Conservation (phyloP, 2,888 invertebrate species). For the Cyaniris semiargus region DNA sequence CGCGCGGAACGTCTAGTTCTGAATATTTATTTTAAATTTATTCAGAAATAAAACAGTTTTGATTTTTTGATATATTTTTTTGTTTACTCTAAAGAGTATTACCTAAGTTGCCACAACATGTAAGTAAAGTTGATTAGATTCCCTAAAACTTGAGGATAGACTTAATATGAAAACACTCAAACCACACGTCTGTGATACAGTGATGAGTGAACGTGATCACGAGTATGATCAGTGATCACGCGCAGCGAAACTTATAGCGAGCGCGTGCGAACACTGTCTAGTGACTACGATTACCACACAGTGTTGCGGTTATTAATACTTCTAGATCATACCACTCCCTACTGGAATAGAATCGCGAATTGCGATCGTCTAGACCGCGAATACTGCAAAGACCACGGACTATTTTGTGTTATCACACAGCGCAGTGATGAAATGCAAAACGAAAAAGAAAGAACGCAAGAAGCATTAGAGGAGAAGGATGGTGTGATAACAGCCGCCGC, state of each 20-base stretch:
- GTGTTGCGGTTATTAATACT: not conserved
- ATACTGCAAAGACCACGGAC: not conserved
- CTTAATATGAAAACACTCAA: not conserved
- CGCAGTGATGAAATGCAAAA: not conserved
- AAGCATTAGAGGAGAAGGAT: not conserved
- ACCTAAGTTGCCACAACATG: no score
- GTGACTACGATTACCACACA: not conserved
- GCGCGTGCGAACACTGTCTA: not conserved
- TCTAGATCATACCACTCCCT: not conserved
- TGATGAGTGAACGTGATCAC: not conserved
- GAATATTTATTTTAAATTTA: no score
- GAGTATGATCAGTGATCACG: constrained; percentile 25
- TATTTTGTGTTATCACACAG: not conserved
- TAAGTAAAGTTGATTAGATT: no score
- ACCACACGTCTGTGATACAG: not conserved
- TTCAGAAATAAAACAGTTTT: no score
- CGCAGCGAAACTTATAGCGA: not conserved
- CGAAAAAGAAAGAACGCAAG: not conserved
- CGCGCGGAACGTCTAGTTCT: no score
- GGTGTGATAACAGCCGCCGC: not conserved
- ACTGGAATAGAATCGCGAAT: not conserved
- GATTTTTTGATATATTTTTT: no score
- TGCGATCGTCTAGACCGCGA: not conserved
- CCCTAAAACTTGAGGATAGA: not conserved
- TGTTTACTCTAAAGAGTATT: no score